phyloP scores from a whole-genome alignment of 2,888 invertebrate genomes.

The Stictocephala bisonia region DNA sequence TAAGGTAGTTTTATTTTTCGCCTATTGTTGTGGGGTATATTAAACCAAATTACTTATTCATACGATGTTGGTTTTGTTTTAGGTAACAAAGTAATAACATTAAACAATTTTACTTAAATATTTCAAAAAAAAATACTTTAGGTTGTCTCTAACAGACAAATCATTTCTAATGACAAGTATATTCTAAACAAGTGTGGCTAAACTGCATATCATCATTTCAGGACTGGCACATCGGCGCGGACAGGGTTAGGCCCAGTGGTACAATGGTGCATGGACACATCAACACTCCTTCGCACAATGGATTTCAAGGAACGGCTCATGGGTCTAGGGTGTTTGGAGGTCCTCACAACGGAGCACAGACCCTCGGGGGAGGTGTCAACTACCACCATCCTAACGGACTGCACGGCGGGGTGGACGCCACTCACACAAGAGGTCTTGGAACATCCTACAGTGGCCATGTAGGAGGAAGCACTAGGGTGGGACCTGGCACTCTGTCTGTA shows the following conservation, averaged over 20 bases:
- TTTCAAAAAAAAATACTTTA: too few species aligned
- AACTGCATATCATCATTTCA: not conserved
- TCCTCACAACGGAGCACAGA: slow-evolving; percentile 24
- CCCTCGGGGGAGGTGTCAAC: slow-evolving; percentile 12
- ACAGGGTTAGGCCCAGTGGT: slow-evolving; percentile 16
- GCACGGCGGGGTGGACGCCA: slow-evolving; percentile 26
- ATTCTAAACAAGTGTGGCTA: too few species aligned
- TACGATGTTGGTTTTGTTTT: too few species aligned
- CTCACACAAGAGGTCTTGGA: not conserved
- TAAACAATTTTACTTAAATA: too few species aligned
- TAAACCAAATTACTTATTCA: too few species aligned
- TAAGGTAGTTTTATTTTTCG: too few species aligned
- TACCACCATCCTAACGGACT: slow-evolving; percentile 3
- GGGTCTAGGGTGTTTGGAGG: slow-evolving; percentile 23
- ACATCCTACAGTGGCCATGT: slow-evolving; percentile 13
- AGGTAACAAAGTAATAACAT: too few species aligned
- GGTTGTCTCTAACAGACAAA: too few species aligned
- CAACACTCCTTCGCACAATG: slow-evolving; percentile 16
- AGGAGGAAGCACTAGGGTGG: not conserved
- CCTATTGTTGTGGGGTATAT: too few species aligned
- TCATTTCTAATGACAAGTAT: too few species aligned
- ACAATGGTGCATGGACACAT: slow-evolving; percentile 27
- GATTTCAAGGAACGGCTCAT: not conserved
- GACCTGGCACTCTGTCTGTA: slow-evolving; percentile 9
- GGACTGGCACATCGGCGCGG: slow-evolving; percentile 29